These are phyloP conservation scores for Hylyphantes graminicola DNA, from an alignment of 1,140 invertebrate species.

Conservation along the genomic window DNA sequence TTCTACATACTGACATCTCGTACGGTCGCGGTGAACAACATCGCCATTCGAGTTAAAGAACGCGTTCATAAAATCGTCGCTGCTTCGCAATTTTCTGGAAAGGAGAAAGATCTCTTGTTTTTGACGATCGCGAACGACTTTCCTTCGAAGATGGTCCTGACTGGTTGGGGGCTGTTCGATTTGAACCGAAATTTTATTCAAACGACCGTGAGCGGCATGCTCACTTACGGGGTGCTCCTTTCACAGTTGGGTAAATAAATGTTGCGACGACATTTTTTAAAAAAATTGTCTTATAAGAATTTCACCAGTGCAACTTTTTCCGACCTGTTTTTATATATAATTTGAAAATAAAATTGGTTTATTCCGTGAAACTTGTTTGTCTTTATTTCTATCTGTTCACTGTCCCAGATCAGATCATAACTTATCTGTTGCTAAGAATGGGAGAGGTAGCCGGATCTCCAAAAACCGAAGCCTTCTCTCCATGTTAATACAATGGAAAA, in stretches of 20 bases:
- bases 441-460: no score
- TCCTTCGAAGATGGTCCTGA: neutral
- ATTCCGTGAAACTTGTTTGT: no score
- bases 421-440: no score
- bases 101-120: neutral
- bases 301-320: no score
- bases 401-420: no score
- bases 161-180: neutral
- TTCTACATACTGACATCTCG: neutral
- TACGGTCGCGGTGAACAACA: conserved; percentile 6
- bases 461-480: no score
- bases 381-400: no score
- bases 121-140: neutral
- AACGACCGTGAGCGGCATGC: conserved; percentile 4
- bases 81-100: neutral
- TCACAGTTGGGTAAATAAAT: conserved; percentile 8
- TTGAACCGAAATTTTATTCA: conserved; percentile 20
- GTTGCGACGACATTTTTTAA: no score
- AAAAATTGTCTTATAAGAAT: no score
- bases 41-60: conserved; percentile 3
- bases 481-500: no score
- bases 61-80: neutral
- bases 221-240: conserved; percentile 27
- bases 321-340: no score
- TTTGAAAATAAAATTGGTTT: no score